A percentile compares a stretch with the other conserved stretches of the same genome.
These are phyloP conservation scores for Uria aalge DNA, from an alignment of 2,113 vertebrate species.

Conservation along the genomic window DNA sequence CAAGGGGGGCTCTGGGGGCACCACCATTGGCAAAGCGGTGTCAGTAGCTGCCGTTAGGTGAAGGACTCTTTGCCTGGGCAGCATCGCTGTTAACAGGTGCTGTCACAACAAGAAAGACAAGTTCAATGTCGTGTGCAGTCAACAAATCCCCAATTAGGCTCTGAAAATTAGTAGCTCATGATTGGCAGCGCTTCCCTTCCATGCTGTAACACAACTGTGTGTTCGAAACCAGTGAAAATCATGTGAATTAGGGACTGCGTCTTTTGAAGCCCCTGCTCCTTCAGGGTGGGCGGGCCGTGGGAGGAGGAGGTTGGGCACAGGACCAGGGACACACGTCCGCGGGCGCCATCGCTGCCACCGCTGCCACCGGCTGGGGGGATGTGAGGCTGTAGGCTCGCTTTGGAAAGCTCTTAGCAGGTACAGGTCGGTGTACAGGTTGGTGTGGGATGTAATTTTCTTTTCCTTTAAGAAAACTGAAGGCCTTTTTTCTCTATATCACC, in stretches of 20 bases:
- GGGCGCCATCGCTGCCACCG: not conserved
- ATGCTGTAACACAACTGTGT: not conserved
- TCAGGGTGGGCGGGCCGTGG: fast-evolving
- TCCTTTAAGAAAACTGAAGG: not conserved
- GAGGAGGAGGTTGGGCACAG: not conserved
- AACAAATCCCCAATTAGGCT: not conserved
- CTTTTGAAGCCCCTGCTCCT: not conserved
- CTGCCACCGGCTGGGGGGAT: not conserved
- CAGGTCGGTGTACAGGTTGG: too few species aligned
- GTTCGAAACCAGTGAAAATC: not conserved
- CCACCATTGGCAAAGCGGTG: not conserved
- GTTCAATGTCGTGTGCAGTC: not conserved
- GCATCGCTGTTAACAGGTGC: not conserved
- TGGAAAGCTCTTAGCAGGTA: not conserved
- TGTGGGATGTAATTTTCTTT: not conserved
- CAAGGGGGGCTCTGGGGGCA: too few species aligned
- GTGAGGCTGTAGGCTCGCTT: not conserved
- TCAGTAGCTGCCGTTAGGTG: not conserved
- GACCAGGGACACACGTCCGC: not conserved
- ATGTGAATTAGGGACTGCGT: not conserved
- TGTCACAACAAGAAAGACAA: not conserved
- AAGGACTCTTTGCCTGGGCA: not conserved
- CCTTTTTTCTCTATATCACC: not conserved
- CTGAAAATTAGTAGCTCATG: not conserved
- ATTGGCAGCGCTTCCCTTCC: not conserved